Conservation (phyloP, 2,113 vertebrate species). For the Malurus melanocephalus region DNA sequence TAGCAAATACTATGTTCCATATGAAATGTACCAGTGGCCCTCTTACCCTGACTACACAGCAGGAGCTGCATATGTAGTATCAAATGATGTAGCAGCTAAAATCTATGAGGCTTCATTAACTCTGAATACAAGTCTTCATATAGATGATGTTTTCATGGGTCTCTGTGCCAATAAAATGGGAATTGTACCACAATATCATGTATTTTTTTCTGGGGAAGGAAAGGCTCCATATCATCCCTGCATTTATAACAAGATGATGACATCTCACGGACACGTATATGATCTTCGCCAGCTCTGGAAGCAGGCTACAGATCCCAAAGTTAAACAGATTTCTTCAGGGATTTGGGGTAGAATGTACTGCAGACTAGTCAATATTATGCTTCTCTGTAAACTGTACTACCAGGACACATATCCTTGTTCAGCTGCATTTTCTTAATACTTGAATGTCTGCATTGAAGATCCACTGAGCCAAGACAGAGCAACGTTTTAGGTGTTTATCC, state of each 20-base stretch:
- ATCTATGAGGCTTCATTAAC: slow-evolving; percentile 83
- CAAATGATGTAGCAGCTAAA: slow-evolving; percentile 83
- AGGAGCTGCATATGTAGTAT: slow-evolving; percentile 89
- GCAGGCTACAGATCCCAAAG: slow-evolving; percentile 74
- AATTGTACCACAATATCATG: slow-evolving; percentile 83
- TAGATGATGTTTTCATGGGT: slow-evolving; percentile 96
- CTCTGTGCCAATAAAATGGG: slow-evolving; percentile 88
- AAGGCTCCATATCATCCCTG: slow-evolving; percentile 88
- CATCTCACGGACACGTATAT: slow-evolving; percentile 84
- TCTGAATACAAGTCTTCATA: slow-evolving; percentile 87
- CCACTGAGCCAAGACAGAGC: slow-evolving; percentile 70
- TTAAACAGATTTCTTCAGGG: slow-evolving; percentile 70
- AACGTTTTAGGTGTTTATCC: slow-evolving; percentile 35
- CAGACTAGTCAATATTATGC: slow-evolving; percentile 77
- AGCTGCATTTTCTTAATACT: slow-evolving; percentile 83
- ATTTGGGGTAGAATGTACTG: slow-evolving; percentile 81
- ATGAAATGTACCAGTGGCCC: slow-evolving; percentile 88
- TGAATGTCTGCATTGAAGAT: slow-evolving; percentile 58
- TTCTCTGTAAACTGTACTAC: slow-evolving; percentile 81
- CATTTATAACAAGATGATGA: slow-evolving; percentile 93
- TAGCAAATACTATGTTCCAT: slow-evolving; percentile 89
- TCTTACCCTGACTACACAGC: slow-evolving; percentile 93
- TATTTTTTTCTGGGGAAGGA: slow-evolving; percentile 89
- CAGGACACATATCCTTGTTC: slow-evolving; percentile 81
- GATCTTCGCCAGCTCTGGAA: slow-evolving; percentile 84